These are phyloP conservation scores for Bombus fervidus DNA, from an alignment of 1,140 invertebrate species.

Conservation along the genomic window DNA sequence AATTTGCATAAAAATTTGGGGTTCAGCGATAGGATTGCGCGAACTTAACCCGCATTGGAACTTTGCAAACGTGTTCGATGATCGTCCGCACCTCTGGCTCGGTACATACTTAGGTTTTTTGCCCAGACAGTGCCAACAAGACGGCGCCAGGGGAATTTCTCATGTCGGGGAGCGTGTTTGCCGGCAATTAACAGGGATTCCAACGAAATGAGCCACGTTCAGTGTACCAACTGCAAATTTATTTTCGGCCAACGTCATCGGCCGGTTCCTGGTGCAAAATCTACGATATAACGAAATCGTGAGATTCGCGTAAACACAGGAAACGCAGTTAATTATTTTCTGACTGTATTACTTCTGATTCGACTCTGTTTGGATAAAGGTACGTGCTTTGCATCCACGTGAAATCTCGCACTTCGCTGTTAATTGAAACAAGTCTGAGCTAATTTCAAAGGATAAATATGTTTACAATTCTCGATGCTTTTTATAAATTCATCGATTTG, in stretches of 20 bases:
- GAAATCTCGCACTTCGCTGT: neutral
- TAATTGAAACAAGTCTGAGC: neutral
- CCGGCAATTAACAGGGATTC: conserved; percentile 65
- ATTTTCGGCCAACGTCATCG: conserved; percentile 28
- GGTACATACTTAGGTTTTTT: conserved; percentile 44
- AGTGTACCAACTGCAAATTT: conserved; percentile 40
- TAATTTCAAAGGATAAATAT: neutral
- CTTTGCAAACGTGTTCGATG: conserved; percentile 3
- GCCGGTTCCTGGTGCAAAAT: neutral
- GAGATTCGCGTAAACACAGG: neutral
- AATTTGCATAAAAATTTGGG: too few species aligned
- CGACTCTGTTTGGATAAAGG: neutral
- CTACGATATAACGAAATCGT: neutral
- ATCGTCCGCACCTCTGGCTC: conserved; percentile 15
- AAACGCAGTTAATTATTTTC: neutral
- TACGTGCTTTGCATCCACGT: neutral
- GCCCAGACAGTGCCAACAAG: conserved; percentile 51
- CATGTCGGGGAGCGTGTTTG: conserved; percentile 56
- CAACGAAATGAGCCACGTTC: conserved; percentile 54
- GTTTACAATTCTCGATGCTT: neutral
- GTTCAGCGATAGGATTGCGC: too few species aligned
- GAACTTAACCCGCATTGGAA: too few species aligned
- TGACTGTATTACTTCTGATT: neutral
- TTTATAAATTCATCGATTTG: neutral
- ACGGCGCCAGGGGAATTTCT: conserved; percentile 64